Conservation (phyloP, 2,888 invertebrate species). For the Punctoribates punctum region DNA sequence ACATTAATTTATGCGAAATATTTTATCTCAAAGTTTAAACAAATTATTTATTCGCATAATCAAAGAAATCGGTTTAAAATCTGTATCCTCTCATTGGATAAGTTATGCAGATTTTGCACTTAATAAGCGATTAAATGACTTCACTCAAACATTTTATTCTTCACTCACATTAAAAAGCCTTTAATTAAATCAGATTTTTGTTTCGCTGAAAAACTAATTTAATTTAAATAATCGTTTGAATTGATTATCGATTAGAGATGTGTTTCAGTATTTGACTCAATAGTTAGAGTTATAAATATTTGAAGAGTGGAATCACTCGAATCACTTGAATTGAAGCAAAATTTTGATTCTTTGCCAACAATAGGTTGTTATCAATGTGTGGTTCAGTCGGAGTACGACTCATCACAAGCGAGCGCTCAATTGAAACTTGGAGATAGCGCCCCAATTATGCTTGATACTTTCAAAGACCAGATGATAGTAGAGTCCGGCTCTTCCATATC, state of each 20-base stretch:
- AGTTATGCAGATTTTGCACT: no score
- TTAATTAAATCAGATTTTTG: no score
- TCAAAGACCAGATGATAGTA: slow-evolving; percentile 45
- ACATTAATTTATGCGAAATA: no score
- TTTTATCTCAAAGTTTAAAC: no score
- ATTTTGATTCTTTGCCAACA: not conserved
- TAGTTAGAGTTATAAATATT: not conserved
- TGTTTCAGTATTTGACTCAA: not conserved
- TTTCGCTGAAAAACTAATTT: no score
- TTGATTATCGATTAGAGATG: slow-evolving; percentile 13
- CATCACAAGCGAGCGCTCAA: slow-evolving; percentile 76
- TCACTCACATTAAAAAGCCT: no score
- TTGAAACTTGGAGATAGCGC: slow-evolving; percentile 71
- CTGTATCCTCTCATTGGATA: no score
- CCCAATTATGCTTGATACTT: slow-evolving; percentile 45
- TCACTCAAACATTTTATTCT: no score
- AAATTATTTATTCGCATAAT: no score
- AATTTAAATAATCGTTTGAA: not conserved
- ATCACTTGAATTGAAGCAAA: not conserved
- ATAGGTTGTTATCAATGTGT: slow-evolving; percentile 72
- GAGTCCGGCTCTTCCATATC: slow-evolving; percentile 45
- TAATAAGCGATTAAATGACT: no score
- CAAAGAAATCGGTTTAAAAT: no score
- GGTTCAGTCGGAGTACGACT: slow-evolving; percentile 76
- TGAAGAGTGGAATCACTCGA: not conserved